phyloP scores from a whole-genome alignment of 2,113 vertebrate genomes.

The Orcinus orca region DNA sequence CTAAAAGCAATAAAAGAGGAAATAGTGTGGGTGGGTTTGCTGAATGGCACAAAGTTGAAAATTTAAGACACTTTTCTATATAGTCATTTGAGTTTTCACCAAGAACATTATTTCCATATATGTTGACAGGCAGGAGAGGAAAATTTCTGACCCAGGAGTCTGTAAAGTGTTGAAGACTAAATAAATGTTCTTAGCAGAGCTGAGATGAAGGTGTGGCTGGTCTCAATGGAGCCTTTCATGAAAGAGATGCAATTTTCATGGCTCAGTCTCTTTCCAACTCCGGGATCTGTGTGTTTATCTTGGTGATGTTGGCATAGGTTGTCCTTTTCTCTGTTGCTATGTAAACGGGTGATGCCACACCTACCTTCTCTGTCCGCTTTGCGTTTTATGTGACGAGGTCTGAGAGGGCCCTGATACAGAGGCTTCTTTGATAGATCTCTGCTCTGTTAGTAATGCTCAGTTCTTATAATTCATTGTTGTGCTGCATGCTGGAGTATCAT shows the following conservation, averaged over 20 bases:
- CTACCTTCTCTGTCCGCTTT: background rate
- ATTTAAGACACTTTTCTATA: background rate
- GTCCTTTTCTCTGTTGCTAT: background rate
- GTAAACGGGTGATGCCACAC: background rate
- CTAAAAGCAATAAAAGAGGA: background rate
- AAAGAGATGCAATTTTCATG: background rate
- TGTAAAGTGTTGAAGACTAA: background rate
- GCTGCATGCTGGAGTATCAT: background rate
- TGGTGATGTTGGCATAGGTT: background rate
- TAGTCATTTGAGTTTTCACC: conserved; percentile 1
- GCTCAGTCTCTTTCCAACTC: background rate
- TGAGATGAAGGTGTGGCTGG: background rate
- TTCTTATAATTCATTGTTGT: background rate
- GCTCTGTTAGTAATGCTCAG: background rate
- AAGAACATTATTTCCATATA: background rate
- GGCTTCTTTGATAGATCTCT: background rate
- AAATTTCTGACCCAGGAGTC: background rate
- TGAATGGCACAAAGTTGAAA: background rate
- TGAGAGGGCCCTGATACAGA: background rate
- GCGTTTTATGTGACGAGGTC: background rate
- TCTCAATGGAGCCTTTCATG: background rate
- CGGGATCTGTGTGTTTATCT: background rate
- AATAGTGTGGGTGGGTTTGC: background rate
- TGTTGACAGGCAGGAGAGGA: background rate
- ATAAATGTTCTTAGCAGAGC: background rate